A percentile compares a stretch with the other conserved stretches of the same genome.
Evolutionary conservation across 1,140 invertebrate genomes (phyloP).

Genomic region (Trichonephila inaurata): DNA sequence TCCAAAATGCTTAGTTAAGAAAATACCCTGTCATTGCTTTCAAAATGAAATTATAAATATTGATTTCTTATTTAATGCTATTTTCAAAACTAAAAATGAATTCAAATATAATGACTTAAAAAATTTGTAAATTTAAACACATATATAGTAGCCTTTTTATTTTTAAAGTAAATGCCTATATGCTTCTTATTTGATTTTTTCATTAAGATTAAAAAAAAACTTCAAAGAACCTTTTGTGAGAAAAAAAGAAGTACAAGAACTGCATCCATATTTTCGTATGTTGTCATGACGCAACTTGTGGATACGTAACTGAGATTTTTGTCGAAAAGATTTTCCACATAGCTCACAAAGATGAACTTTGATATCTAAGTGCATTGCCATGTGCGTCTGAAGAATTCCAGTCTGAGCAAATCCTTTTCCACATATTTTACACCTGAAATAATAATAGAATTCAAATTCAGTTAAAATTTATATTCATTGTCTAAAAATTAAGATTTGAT

Average conservation of each 20-base stretch:
- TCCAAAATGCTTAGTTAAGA: no score
- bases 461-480: no score
- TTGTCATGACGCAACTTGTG: conserved; percentile 81
- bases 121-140: no score
- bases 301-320: conserved; percentile 81
- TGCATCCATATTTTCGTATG: conserved; percentile 80
- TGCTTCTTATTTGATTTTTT: no score
- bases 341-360: conserved; percentile 81
- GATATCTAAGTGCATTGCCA: conserved; percentile 81
- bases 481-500: no score
- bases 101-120: no score
- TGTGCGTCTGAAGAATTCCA: conserved; percentile 81
- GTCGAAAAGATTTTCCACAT: conserved; percentile 82
- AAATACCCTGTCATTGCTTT: no score
- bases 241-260: conserved; percentile 80
- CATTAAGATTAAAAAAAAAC: not conserved
- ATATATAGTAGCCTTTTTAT: no score
- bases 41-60: no score
- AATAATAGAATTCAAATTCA: not conserved
- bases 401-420: conserved; percentile 80
- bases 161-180: no score
- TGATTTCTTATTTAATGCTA: no score
- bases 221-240: conserved; percentile 80
- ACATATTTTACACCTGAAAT: conserved; percentile 81
- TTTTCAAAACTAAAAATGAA: no score